Conservation (phyloP, 2,888 invertebrate genomes). For the Fabriciana adippe region DNA sequence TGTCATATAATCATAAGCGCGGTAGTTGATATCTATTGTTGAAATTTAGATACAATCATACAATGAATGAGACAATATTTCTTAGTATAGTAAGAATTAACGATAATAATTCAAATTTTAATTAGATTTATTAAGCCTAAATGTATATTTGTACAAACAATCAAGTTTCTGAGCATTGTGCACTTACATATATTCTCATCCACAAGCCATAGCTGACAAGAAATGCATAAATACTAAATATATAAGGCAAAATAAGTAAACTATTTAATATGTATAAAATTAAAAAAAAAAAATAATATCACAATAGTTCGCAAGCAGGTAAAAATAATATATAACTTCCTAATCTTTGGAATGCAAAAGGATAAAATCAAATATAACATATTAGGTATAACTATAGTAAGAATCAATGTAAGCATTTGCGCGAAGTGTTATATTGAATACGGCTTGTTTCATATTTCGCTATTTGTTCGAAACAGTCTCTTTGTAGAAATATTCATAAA, state of each 20-base stretch:
- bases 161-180: conserved; percentile 35
- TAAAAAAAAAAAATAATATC: conserved; percentile 41
- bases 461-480: background rate
- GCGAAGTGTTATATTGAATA: conserved; percentile 13
- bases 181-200: conserved; percentile 34
- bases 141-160: conserved; percentile 15
- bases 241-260: conserved; percentile 17
- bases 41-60: conserved; percentile 14
- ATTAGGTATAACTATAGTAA: background rate
- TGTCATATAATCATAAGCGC: conserved; percentile 35
- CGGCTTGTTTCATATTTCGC: background rate
- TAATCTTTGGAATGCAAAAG: conserved; percentile 39
- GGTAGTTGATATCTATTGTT: conserved; percentile 23
- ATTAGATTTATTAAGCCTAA: conserved; percentile 19
- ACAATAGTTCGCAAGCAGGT: conserved; percentile 35
- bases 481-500: background rate
- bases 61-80: conserved; percentile 6
- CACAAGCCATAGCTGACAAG: conserved; percentile 18
- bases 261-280: background rate
- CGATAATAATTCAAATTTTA: conserved; percentile 8
- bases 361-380: conserved; percentile 9
- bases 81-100: conserved; percentile 1
- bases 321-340: background rate
- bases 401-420: conserved; percentile 22
- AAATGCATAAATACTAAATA: conserved; percentile 18